These are phyloP conservation scores for Sycobia sp. DNA, from an alignment of 1,140 invertebrate species.

Conservation along the genomic window DNA sequence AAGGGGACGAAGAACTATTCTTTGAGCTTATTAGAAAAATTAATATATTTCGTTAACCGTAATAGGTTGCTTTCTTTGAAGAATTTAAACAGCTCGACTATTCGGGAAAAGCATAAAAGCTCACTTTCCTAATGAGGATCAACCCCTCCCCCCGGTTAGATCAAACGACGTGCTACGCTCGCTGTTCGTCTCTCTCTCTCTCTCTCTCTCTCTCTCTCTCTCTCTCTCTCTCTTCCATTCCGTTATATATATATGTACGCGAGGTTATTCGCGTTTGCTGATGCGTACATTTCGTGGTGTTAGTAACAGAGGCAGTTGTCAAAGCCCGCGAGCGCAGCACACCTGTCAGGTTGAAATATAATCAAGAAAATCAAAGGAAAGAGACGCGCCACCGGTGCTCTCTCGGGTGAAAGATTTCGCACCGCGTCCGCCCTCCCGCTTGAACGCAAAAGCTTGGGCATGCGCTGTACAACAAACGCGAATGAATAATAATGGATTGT, in stretches of 20 bases:
- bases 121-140: constrained; percentile 24
- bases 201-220: too few species aligned
- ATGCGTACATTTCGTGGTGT: neutral
- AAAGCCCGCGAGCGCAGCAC: constrained; percentile 18
- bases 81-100: too few species aligned
- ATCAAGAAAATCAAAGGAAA: constrained; percentile 36
- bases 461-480: too few species aligned
- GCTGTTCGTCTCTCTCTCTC: neutral
- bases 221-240: too few species aligned
- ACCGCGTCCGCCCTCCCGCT: neutral
- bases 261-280: neutral
- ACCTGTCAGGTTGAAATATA: constrained; percentile 35
- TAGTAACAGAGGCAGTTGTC: neutral
- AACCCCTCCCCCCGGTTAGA: constrained; percentile 15
- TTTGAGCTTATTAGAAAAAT: too few species aligned
- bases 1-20: too few species aligned
- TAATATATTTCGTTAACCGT: too few species aligned
- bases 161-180: constrained; percentile 1
- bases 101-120: constrained; percentile 21
- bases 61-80: too few species aligned
- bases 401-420: constrained; percentile 23
- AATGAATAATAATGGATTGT: too few species aligned
- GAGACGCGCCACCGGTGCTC: too few species aligned
- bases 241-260: too few species aligned
- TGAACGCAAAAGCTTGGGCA: too few species aligned